phyloP scores from a whole-genome alignment of 2,113 vertebrate species.

The Cyrtonyx montezumae region DNA sequence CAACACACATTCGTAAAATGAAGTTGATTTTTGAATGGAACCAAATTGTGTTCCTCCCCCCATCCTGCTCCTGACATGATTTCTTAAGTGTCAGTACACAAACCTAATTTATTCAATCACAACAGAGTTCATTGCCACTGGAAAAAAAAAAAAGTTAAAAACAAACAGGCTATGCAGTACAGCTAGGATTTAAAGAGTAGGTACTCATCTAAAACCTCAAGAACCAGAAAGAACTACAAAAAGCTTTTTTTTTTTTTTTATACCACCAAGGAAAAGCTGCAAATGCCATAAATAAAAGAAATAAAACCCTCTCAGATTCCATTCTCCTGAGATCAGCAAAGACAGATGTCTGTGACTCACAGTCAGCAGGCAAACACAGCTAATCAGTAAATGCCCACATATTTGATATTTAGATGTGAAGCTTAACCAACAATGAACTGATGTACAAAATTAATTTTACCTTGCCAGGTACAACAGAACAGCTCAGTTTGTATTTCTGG shows the following conservation, averaged over 20 bases:
- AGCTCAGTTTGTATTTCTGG: constrained; percentile 22
- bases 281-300: constrained; percentile 36
- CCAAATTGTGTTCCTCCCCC: background rate
- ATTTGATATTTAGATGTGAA: constrained; percentile 58
- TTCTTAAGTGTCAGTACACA: background rate
- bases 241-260: background rate
- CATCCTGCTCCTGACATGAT: background rate
- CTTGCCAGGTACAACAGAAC: constrained; percentile 10
- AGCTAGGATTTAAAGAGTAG: background rate
- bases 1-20: background rate
- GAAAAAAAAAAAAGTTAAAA: background rate
- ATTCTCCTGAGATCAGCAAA: constrained; percentile 48
- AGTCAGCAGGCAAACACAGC: constrained; percentile 30
- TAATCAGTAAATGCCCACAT: constrained; percentile 29
- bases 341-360: constrained; percentile 38
- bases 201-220: constrained; percentile 2
- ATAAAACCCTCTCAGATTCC: background rate
- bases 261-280: background rate
- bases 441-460: constrained; percentile 8
- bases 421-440: background rate
- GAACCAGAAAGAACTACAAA: background rate
- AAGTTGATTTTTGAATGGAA: background rate
- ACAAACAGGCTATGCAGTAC: background rate
- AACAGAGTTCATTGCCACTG: background rate
- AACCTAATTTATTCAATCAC: background rate